Base-by-base conservation (phyloP, 2,888 invertebrate genomes). In the Imbricaverruca yamaguchii region DNA sequence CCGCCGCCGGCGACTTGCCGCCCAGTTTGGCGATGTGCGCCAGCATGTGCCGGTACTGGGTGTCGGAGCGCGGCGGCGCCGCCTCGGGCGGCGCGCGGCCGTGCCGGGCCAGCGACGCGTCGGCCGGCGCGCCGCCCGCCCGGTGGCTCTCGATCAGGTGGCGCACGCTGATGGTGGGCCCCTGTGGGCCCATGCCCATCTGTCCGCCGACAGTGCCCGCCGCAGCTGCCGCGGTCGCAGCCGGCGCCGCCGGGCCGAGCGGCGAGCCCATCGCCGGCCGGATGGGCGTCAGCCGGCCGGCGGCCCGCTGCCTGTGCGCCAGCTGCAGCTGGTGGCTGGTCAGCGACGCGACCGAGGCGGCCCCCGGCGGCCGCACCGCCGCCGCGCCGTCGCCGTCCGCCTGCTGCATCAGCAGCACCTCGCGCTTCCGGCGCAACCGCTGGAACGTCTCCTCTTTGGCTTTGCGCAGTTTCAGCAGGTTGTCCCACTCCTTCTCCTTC, bases 401-500 rank as follows among this genome's bases (percentile, higher is more conserved):
- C 57, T 79, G 79, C 79, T 79, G 79, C 69, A 69, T 65, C 61
- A 61, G n/a, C 65, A 65, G n/a, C 69, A 83, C 81, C 13, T 81
- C 79, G 7, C 81, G 77, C 61, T 81, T 82, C 10, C 83, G 74
- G n/a, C 81, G 81, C 8, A 83, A 78, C 18, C 82, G 81, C 25
- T 81, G 65, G 55, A 81, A 81, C 25, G 83, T 69, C 39, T 84
- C 84, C 63, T 84, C 83, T 69, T 84, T 84, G 21, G 81, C 80
- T 55, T 84, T 84, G 61, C 81, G 83, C 11, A 82, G 59, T 55
- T 83, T 81, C 2, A 84, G 81, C 18, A 84, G 79, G 9, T 81
- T 74, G 77, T 84, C 83, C 84, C 84, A 84, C 74, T 84, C 84
- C 69, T 83, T 83, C 78, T 84, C 84, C 61, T 84, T 84, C 80